These are phyloP conservation scores for Parelbella ahira DNA, from an alignment of 2,888 invertebrate genomes.

Conservation along the genomic window DNA sequence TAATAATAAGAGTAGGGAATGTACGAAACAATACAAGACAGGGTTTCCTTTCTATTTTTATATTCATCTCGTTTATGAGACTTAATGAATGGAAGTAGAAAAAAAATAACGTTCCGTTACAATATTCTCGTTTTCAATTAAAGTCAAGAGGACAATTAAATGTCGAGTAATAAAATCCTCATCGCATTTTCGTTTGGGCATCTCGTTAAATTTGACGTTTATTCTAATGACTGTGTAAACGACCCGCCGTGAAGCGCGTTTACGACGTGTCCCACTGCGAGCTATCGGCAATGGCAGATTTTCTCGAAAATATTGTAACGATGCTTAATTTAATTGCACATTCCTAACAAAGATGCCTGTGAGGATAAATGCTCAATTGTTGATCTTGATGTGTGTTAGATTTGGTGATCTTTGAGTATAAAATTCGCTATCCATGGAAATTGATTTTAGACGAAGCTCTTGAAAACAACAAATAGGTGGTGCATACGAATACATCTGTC, in stretches of 20 bases:
- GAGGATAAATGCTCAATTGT: no score
- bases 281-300: no score
- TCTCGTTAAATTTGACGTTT: constrained; percentile 17
- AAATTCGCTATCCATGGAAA: no score
- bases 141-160: constrained; percentile 25
- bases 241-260: constrained; percentile 26
- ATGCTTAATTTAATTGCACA: no score
- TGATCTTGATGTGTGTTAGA: no score
- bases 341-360: no score
- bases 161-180: constrained; percentile 15
- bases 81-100: constrained; percentile 25
- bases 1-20: constrained; percentile 14
- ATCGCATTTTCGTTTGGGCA: constrained; percentile 17
- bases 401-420: no score
- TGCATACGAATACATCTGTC: no score
- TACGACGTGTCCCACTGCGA: not conserved
- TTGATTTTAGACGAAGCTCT: no score
- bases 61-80: constrained; percentile 21
- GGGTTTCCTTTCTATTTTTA: constrained; percentile 13
- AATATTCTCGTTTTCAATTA: constrained; percentile 25
- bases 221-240: constrained; percentile 22
- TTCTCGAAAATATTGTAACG: no score
- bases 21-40: constrained; percentile 14
- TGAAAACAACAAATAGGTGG: no score
- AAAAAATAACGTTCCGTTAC: constrained; percentile 8